Conservation (phyloP, 2,113 vertebrate genomes). For the Tachysurus fulvidraco region DNA sequence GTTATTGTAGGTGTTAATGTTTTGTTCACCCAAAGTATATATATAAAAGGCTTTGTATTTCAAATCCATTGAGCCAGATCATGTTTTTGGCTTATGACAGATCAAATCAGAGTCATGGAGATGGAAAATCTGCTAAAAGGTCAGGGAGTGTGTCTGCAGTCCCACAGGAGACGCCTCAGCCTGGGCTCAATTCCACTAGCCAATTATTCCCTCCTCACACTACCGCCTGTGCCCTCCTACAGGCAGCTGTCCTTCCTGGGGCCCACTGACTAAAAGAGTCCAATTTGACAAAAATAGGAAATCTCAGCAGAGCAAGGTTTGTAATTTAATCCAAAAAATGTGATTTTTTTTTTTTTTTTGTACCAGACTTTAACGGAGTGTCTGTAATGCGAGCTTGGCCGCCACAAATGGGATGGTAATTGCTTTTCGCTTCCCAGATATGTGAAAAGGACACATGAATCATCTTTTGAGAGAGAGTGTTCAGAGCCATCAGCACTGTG, state of each 20-base stretch:
- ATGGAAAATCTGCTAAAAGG: slow-evolving; percentile 52
- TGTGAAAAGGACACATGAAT: slow-evolving; percentile 60
- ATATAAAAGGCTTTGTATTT: slow-evolving; percentile 33
- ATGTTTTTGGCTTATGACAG: slow-evolving; percentile 38
- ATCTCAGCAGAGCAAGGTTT: slow-evolving; percentile 54
- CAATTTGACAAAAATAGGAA: slow-evolving; percentile 59
- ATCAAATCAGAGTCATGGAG: slow-evolving; percentile 42
- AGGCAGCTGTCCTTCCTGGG: slow-evolving; percentile 55
- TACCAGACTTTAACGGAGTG: slow-evolving; percentile 52
- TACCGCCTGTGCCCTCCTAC: slow-evolving; percentile 49
- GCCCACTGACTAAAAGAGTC: slow-evolving; percentile 50
- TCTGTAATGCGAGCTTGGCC: slow-evolving; percentile 55
- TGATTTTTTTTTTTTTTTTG: slow-evolving; percentile 53
- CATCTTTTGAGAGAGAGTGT: slow-evolving; percentile 55
- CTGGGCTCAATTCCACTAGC: slow-evolving; percentile 53
- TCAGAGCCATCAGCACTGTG: slow-evolving; percentile 52
- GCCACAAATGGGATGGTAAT: slow-evolving; percentile 59
- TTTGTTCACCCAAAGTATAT: background rate
- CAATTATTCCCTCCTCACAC: slow-evolving; percentile 50
- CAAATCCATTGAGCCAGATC: slow-evolving; percentile 27
- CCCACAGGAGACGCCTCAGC: slow-evolving; percentile 46
- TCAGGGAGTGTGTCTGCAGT: slow-evolving; percentile 48
- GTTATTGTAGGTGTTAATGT: slow-evolving; percentile 1
- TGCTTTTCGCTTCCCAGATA: slow-evolving; percentile 59
- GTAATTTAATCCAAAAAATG: slow-evolving; percentile 60